A percentile compares a stretch with the other conserved stretches of the same genome.
Conservation (phyloP, 2,888 invertebrate genomes). For the Amphipyra tragopoginis region DNA sequence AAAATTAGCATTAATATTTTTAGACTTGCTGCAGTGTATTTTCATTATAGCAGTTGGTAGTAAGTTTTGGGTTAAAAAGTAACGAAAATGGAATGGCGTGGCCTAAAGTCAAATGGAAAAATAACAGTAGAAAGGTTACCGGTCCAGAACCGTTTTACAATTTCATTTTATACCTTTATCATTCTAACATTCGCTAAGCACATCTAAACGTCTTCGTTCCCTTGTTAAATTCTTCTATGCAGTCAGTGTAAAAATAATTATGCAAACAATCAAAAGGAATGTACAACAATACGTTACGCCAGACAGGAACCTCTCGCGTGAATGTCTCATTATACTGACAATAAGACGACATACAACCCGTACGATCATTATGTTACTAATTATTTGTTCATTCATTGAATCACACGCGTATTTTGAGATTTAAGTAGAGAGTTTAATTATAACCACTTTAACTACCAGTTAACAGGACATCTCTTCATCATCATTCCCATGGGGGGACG, state of each 20-base stretch:
- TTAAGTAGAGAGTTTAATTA: too few relatives aligned
- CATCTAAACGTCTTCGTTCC: background rate
- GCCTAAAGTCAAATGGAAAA: constrained; percentile 1
- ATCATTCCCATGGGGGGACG: too few relatives aligned
- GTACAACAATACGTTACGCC: constrained; percentile 35
- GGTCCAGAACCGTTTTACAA: too few relatives aligned
- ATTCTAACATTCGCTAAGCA: too few relatives aligned
- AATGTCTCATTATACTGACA: constrained; percentile 44
- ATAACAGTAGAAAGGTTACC: background rate
- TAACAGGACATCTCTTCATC: too few relatives aligned
- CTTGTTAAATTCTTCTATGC: background rate
- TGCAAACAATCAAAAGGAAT: constrained; percentile 29
- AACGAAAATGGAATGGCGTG: constrained; percentile 2
- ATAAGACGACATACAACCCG: constrained; percentile 27
- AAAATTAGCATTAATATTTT: constrained; percentile 37
- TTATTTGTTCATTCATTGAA: constrained; percentile 9
- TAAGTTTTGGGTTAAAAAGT: background rate
- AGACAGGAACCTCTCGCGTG: constrained; percentile 28
- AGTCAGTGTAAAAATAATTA: constrained; percentile 35
- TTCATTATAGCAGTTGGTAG: too few relatives aligned
- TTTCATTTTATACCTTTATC: too few relatives aligned
- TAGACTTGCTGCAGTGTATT: background rate
- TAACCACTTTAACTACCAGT: too few relatives aligned
- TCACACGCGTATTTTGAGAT: constrained; percentile 9
- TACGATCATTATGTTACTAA: constrained; percentile 23